Base-by-base conservation (phyloP, 2,888 invertebrate species). In the Operophtera brumata region DNA sequence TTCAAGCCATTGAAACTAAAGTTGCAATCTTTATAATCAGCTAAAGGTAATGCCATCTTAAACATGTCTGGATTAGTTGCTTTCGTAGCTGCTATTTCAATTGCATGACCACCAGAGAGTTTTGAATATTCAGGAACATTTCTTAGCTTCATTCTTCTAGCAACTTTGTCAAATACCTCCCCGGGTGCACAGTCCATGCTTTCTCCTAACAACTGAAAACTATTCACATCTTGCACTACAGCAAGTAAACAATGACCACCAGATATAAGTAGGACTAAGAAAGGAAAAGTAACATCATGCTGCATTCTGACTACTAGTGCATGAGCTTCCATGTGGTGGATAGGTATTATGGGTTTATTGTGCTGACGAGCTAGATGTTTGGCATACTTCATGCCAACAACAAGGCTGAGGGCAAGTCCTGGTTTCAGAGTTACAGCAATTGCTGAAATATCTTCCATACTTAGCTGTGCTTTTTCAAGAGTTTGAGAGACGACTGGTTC, bases 281-380 rank as follows among this genome's bases (percentile, higher is more conserved):
- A 99, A 43, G 99, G 99, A 89, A 96, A 99, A 42, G 92, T 82
- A 48, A 97, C 88, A 67, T 93, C 77, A 73, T 93, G 71, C 36
- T 88, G 86, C 94, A 98, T 94, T 78, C 98, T 92, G 6, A 93
- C 94, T 30, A 96, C 96, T 50, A 99, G 87, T 9, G 99, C 98
- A 91, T 99, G 99, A 1, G 99, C 99, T 90, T 99, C 95, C 99
- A 99, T 99, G 70, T 99, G 99, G 86, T 99, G 99, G 62, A 99
- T 96, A 0, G 99, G 98, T 77, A 99, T 96, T 50, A 99, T 91
- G 0, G 98, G 98, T 80, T 95, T 96, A 0, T 92, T 89, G 62
- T 92, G 90, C 44, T 88, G 80, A 47, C 91, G 86, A 2, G 95
- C 94, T 48, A 98, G 83, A 75, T 95, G 90, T 77, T 96, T 96